Percentiles rank a stretch among this genome's conserved stretches.
These are phyloP conservation scores for Australoheros scitulus DNA, from an alignment of 2,113 vertebrate species.

Conservation along the genomic window DNA sequence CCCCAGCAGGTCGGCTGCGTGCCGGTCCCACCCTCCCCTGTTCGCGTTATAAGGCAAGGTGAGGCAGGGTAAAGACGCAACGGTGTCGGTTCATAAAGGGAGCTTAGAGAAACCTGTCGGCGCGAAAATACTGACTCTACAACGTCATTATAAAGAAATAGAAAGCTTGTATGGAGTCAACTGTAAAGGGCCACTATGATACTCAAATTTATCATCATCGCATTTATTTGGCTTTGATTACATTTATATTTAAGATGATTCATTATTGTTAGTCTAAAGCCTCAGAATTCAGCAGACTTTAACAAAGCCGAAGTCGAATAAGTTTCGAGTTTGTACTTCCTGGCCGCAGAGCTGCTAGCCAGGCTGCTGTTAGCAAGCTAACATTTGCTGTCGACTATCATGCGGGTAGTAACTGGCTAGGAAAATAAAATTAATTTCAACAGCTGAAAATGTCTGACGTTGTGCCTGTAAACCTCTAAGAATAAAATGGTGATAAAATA, in stretches of 20 bases:
- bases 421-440: background rate
- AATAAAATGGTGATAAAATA: accelerated
- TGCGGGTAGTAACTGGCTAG: constrained; percentile 28
- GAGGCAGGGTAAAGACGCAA: background rate
- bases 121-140: background rate
- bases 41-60: background rate
- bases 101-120: background rate
- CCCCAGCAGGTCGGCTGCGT: background rate
- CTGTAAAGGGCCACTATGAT: background rate
- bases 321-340: constrained; percentile 35
- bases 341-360: background rate
- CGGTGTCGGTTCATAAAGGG: background rate
- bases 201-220: background rate
- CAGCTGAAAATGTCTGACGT: accelerated
- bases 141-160: constrained; percentile 45
- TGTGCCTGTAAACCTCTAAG: accelerated
- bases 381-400: background rate
- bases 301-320: background rate
- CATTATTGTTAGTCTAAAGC: accelerated
- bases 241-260: background rate
- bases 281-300: background rate
- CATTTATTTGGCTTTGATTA: background rate
- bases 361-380: constrained; percentile 26
- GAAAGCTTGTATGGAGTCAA: constrained; percentile 17
- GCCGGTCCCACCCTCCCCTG: background rate